These are phyloP conservation scores for Bimastos eiseni DNA, from an alignment of 2,888 invertebrate species.

Conservation along the genomic window DNA sequence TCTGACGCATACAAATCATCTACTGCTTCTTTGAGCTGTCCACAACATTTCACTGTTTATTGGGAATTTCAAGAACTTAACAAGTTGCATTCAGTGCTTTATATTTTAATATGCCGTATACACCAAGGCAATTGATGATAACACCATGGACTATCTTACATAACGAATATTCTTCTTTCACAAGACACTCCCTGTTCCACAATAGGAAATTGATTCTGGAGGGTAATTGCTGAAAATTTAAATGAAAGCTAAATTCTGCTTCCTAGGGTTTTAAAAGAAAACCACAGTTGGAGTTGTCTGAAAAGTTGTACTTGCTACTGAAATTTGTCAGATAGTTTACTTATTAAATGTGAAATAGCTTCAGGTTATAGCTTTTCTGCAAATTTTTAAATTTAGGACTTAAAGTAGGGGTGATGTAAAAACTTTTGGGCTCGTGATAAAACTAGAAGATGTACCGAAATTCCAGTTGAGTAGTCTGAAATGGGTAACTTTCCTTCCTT, in stretches of 20 bases:
- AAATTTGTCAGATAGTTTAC: neutral
- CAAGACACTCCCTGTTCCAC: neutral
- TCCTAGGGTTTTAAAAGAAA: too few species aligned
- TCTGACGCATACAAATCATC: neutral
- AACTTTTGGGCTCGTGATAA: too few species aligned
- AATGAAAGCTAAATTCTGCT: too few species aligned
- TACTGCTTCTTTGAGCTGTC: too few species aligned
- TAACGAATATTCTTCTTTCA: neutral
- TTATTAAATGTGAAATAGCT: neutral
- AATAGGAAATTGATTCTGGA: too few species aligned
- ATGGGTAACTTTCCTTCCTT: neutral
- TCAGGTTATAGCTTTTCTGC: neutral
- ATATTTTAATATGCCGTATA: too few species aligned
- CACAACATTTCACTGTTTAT: neutral
- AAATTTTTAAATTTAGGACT: neutral
- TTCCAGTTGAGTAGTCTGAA: neutral
- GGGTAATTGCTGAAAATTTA: neutral
- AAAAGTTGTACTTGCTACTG: neutral
- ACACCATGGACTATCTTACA: neutral
- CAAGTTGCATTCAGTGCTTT: neutral
- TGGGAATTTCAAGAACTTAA: neutral
- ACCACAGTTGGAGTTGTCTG: neutral
- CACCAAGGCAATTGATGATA: too few species aligned
- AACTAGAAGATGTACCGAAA: too few species aligned
- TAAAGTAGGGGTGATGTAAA: too few species aligned